Conservation (phyloP, 1,140 invertebrate genomes). For the Thrips palmi region DNA sequence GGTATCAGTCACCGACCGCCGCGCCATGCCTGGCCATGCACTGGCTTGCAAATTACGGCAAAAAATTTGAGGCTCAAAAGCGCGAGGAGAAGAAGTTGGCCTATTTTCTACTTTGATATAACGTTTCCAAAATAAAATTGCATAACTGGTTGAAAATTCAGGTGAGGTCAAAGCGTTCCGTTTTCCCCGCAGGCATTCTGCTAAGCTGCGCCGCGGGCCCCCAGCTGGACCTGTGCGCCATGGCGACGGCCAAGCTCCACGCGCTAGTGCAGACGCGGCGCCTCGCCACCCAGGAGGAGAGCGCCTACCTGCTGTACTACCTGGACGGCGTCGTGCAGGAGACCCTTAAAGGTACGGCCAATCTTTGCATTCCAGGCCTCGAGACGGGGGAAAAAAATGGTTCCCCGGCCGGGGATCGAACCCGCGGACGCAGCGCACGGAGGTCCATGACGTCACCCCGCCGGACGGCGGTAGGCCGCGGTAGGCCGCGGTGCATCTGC, state of each 20-base stretch:
- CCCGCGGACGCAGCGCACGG: too few species aligned
- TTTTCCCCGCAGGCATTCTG: slow-evolving; percentile 24
- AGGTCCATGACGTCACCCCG: too few species aligned
- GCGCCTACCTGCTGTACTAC: slow-evolving; percentile 30
- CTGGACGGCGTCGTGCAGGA: slow-evolving; percentile 24
- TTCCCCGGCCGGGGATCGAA: too few species aligned
- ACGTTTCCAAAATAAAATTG: background rate
- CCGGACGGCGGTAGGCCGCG: too few species aligned
- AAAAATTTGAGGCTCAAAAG: too few species aligned
- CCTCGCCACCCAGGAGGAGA: slow-evolving; percentile 30
- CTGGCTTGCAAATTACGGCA: too few species aligned
- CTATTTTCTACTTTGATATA: background rate
- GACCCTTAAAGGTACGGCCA: slow-evolving; percentile 26
- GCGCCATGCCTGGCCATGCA: too few species aligned
- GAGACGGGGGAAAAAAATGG: too few species aligned
- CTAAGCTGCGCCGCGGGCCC: slow-evolving; percentile 32
- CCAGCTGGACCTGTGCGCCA: slow-evolving; percentile 34
- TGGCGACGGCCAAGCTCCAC: slow-evolving; percentile 39
- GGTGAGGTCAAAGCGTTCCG: background rate
- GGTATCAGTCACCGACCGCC: background rate
- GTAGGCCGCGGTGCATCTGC: too few species aligned
- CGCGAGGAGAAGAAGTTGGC: background rate
- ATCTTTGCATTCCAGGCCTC: too few species aligned
- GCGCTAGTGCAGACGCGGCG: slow-evolving; percentile 33
- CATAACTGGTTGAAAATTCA: background rate